A percentile compares a stretch with the other conserved stretches of the same genome.
Conservation (phyloP, 2,888 invertebrate species). For the Andrena camellia region DNA sequence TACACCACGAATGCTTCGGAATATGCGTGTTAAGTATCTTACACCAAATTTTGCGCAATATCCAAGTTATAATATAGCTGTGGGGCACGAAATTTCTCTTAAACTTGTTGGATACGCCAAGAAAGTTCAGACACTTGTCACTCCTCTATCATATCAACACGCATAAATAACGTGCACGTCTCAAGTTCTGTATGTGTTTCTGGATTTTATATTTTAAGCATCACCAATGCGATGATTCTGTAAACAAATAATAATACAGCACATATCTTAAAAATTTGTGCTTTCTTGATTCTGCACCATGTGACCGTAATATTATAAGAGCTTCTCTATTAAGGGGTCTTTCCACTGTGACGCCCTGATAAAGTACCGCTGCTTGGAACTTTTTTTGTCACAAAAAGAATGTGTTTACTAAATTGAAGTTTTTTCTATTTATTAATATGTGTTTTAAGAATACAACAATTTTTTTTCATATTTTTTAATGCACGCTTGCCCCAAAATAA, state of each 20-base stretch:
- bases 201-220: background rate
- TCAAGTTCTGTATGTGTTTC: background rate
- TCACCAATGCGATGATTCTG: background rate
- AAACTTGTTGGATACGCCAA: constrained; percentile 24
- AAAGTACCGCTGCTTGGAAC: no score
- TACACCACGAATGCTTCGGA: background rate
- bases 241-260: background rate
- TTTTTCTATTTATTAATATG: no score
- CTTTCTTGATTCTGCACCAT: no score
- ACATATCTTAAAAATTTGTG: no score
- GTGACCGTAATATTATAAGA: no score
- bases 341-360: no score
- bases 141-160: constrained; percentile 8
- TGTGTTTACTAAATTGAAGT: no score
- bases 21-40: background rate
- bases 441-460: no score
- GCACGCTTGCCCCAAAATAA: no score
- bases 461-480: no score
- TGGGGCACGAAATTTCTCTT: constrained; percentile 23
- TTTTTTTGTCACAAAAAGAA: no score
- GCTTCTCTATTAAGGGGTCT: no score
- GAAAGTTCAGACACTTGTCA: constrained; percentile 35
- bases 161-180: constrained; percentile 6
- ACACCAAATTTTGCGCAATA: constrained; percentile 15
- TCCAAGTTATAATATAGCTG: constrained; percentile 20